Percentiles rank a stretch among this genome's conserved stretches.
Conservation (phyloP, 2,113 vertebrate species). For the Choloepus hoffmanni region DNA sequence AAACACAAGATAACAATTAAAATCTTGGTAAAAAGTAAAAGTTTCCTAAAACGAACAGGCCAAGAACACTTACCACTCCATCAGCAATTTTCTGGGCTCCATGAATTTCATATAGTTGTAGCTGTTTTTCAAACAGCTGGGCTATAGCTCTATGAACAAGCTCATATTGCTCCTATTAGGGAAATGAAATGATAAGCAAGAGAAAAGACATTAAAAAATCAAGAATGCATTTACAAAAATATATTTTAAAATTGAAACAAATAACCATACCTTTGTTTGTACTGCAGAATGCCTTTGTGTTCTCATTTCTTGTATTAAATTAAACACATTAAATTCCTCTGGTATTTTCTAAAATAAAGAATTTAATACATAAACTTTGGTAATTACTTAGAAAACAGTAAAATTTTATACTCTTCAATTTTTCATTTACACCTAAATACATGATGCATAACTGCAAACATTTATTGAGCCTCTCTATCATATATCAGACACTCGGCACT, state of each 20-base stretch:
- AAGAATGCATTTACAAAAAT: slow-evolving; percentile 43
- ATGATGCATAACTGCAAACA: not conserved
- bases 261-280: slow-evolving; percentile 94
- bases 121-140: slow-evolving; percentile 97
- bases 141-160: slow-evolving; percentile 97
- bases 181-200: slow-evolving; percentile 51
- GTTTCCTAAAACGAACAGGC: slow-evolving; percentile 11
- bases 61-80: slow-evolving; percentile 90
- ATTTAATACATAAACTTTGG: slow-evolving; percentile 31
- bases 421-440: not conserved
- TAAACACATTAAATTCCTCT: slow-evolving; percentile 98
- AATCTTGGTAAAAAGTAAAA: slow-evolving; percentile 42
- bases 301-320: slow-evolving; percentile 99
- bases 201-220: slow-evolving; percentile 33
- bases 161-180: slow-evolving; percentile 95
- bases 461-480: not conserved
- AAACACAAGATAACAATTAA: slow-evolving; percentile 38
- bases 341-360: slow-evolving; percentile 94
- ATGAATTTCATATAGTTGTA: slow-evolving; percentile 92
- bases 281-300: slow-evolving; percentile 98
- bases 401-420: not conserved
- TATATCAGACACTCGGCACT: not conserved
- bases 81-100: slow-evolving; percentile 92
- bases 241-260: slow-evolving; percentile 31
- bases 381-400: not conserved